phyloP scores from a whole-genome alignment of 2,888 invertebrate genomes.

The Conchocele bisecta region DNA sequence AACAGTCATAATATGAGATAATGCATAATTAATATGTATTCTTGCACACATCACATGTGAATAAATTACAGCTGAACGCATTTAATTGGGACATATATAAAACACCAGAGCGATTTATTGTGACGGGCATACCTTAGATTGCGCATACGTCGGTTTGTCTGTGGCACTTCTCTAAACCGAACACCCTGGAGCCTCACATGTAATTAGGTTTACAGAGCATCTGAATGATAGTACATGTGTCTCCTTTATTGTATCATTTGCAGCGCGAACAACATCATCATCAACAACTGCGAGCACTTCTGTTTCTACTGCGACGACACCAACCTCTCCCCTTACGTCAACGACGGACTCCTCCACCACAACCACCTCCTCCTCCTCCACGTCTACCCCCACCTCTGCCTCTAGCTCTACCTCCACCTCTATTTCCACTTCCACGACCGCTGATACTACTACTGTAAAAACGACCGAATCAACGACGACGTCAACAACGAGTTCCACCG shows the following conservation, averaged over 20 bases:
- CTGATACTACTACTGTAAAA: conserved; percentile 1
- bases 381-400: neutral
- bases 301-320: neutral
- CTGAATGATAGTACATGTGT: neutral
- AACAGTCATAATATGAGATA: too few species aligned
- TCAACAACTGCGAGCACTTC: neutral
- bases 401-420: conserved; percentile 1
- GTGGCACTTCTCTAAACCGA: too few species aligned
- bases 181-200: too few species aligned
- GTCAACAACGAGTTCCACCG: conserved; percentile 2
- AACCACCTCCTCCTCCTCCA: conserved; percentile 3
- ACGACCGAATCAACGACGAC: conserved; percentile 20
- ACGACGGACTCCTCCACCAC: conserved; percentile 12
- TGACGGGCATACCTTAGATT: too few species aligned
- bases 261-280: conserved; percentile 37
- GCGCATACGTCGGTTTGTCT: too few species aligned
- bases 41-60: too few species aligned
- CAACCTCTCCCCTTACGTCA: neutral
- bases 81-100: too few species aligned
- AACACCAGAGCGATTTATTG: too few species aligned
- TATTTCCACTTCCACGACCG: neutral
- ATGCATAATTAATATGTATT: too few species aligned
- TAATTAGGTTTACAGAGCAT: too few species aligned
- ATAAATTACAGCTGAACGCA: too few species aligned
- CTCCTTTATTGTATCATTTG: conserved; percentile 18